A percentile compares a stretch with the other conserved stretches of the same genome.
Conservation (phyloP, 2,888 invertebrate genomes). For the Lysandra bellargus region DNA sequence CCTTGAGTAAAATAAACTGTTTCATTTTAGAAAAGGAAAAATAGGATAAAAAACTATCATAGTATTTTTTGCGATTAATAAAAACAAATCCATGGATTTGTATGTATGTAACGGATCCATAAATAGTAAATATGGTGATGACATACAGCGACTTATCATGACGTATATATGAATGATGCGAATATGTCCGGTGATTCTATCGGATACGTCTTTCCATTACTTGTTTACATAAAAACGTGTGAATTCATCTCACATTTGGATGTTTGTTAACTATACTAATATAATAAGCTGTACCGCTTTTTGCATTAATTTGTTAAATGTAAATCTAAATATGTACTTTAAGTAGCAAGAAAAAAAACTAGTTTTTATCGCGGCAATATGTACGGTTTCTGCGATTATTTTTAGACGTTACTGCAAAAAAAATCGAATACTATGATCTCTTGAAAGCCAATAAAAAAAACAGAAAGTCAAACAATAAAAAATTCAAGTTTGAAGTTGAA, state of each 20-base stretch:
- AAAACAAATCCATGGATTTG: background rate
- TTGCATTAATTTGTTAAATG: background rate
- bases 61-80: too few relatives aligned
- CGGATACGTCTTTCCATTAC: conserved; percentile 1
- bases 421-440: background rate
- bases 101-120: background rate
- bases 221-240: conserved; percentile 1
- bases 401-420: background rate
- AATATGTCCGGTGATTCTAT: conserved; percentile 3
- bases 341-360: too few relatives aligned
- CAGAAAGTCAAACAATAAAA: background rate
- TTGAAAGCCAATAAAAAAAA: background rate
- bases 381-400: background rate
- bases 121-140: conserved; percentile 22
- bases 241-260: background rate
- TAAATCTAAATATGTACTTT: too few relatives aligned
- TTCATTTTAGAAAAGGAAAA: too few relatives aligned
- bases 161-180: background rate
- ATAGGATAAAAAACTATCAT: too few relatives aligned
- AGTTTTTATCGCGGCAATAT: background rate
- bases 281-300: background rate
- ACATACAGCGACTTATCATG: background rate
- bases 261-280: background rate
- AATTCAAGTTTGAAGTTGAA: background rate
- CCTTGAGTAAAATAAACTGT: too few relatives aligned